phyloP scores from a whole-genome alignment of 2,888 invertebrate genomes.

The Pegoplata infirma region DNA sequence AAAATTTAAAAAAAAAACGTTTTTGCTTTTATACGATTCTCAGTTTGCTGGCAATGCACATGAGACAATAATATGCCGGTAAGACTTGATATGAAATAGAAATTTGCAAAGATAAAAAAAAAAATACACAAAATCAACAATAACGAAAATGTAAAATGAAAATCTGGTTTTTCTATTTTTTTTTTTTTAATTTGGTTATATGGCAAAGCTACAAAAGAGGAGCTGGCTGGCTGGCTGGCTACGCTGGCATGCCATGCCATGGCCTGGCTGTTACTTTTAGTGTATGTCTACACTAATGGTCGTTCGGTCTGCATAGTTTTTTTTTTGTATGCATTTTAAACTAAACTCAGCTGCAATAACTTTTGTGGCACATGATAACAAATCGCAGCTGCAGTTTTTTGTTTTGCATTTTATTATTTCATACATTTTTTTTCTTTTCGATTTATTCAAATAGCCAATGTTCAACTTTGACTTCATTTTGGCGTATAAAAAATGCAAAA shows the following conservation, averaged over 20 bases:
- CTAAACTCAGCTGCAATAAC: conserved; percentile 55
- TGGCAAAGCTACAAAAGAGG: conserved; percentile 6
- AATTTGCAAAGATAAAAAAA: conserved; percentile 39
- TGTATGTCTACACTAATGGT: conserved; percentile 39
- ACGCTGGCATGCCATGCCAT: no score
- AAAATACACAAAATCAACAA: conserved; percentile 26
- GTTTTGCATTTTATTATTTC: conserved; percentile 38
- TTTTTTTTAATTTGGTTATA: conserved; percentile 27
- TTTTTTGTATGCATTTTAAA: conserved; percentile 18
- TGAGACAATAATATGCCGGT: conserved; percentile 41
- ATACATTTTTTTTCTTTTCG: conserved; percentile 46
- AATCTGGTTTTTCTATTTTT: conserved; percentile 55
- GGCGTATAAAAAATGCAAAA: conserved; percentile 4
- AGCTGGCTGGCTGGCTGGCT: no score
- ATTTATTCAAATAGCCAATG: conserved; percentile 52
- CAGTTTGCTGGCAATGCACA: conserved; percentile 16
- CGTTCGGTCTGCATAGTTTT: conserved; percentile 45
- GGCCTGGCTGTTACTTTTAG: conserved; percentile 6
- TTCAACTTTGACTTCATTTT: conserved; percentile 60
- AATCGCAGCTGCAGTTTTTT: conserved; percentile 58
- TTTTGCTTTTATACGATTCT: conserved; percentile 49
- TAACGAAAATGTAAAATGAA: conserved; percentile 29
- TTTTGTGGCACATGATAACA: conserved; percentile 59
- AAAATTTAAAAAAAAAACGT: no score
- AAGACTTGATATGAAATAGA: conserved; percentile 54